Base-by-base conservation (phyloP, 2,797 vertebrate species). In the Tragopan temminckii region DNA sequence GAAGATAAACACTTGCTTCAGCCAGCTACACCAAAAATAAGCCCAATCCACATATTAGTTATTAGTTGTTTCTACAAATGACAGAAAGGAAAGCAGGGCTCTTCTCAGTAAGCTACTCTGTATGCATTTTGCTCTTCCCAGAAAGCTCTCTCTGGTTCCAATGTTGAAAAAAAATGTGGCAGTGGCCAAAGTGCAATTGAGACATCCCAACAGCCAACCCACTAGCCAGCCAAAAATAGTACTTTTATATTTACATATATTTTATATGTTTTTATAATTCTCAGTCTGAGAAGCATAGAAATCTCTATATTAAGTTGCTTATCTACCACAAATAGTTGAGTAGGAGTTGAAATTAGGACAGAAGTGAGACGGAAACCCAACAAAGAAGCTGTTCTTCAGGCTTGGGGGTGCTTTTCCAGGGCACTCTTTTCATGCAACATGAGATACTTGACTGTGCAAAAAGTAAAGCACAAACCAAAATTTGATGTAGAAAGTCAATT, bases 1-100 rank as follows among this genome's bases (percentile, higher is more conserved):
- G 67, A 96, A 95, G 66, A 94, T 66, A 94, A 95, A 86, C 70
- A 63, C 82, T 91, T 85, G 75, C 35, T 88, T 96, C 7, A 33
- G 70, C 55, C 63, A 67, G 66, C 64, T 91, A 74, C 23, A 43
- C 42, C 64, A 67, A 84, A 96, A 93, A 90, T 89, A 67, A 67
- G 62, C 64, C 85, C 16, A 72, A 78, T 78, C 80, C 14, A 76
- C 8, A 1, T 88, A 82, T 86, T 89, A 93, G 69, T 20, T 68
- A 35, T 87, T 86, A 68, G 69, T 81, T 88, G 10, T 83, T 88
- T 94, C 58, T 81, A 7, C 43, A 43, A 61, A 46, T 35, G 35
- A 89, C 15, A 27, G 50, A 27, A 2, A n/a, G 40, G 87, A 91
- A 92, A 95, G 48, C 53, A 35, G 13, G 27, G 7, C 14, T 55